phyloP scores from a whole-genome alignment of 1,140 invertebrate genomes.

The Piezodorus guildinii region DNA sequence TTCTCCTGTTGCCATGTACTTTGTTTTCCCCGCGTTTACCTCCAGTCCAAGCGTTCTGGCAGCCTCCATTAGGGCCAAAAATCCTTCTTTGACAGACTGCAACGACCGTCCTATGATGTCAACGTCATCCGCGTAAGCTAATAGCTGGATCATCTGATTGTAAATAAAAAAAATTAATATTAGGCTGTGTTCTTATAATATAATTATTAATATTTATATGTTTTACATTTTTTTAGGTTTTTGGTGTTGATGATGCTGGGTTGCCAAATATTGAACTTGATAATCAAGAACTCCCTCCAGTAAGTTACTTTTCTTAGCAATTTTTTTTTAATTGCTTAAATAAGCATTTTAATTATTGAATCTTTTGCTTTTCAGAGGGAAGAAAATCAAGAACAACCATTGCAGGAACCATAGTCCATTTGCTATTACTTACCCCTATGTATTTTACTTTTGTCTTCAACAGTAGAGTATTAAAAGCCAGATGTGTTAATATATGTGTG shows the following conservation, averaged over 20 bases:
- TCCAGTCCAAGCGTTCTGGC: no score
- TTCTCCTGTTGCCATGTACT: no score
- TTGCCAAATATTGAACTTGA: constrained; percentile 14
- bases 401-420: constrained; percentile 11
- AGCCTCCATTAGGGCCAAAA: no score
- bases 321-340: background rate
- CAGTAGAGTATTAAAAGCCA: background rate
- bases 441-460: constrained; percentile 6
- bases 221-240: background rate
- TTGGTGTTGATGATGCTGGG: constrained; percentile 7
- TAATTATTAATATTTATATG: background rate
- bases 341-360: background rate
- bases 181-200: no score
- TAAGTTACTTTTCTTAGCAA: constrained; percentile 2
- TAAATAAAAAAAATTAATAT: no score
- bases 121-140: no score
- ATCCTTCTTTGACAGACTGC: no score
- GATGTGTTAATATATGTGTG: no score
- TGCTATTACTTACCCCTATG: background rate
- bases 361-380: constrained; percentile 1
- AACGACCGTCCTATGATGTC: no score
- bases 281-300: constrained; percentile 20
- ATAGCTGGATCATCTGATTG: no score
- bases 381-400: constrained; percentile 9
- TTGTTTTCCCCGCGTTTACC: no score